Evolutionary conservation across 2,888 invertebrate species (phyloP).

Genomic region (Ypsolopha scabrella): DNA sequence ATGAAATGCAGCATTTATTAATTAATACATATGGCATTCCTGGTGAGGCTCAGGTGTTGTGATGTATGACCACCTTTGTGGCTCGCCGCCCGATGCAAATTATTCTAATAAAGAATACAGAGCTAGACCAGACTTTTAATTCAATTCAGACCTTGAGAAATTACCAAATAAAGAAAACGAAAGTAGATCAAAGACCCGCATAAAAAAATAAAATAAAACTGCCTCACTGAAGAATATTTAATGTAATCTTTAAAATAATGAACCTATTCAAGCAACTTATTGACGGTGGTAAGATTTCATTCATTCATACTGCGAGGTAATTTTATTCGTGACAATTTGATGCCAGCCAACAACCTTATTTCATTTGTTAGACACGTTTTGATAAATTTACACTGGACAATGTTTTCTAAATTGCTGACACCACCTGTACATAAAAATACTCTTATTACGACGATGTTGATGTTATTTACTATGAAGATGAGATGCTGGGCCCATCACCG

Average conservation of each 20-base stretch:
- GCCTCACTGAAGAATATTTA: too few relatives aligned
- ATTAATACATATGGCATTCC: conserved; percentile 17
- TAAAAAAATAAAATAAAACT: neutral
- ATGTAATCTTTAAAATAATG: neutral
- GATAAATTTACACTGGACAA: neutral
- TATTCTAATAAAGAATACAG: conserved; percentile 5
- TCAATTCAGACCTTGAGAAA: neutral
- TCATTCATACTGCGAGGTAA: neutral
- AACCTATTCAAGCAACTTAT: neutral
- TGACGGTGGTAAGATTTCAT: neutral
- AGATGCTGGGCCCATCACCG: too few relatives aligned
- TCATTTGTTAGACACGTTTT: neutral
- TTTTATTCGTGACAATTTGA: conserved; percentile 1
- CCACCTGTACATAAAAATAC: neutral
- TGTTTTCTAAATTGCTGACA: neutral
- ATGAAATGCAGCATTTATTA: conserved; percentile 13
- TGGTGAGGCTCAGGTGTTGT: conserved; percentile 10
- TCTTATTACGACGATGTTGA: neutral
- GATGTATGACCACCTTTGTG: conserved; percentile 17
- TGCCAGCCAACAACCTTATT: neutral
- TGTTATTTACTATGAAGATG: too few relatives aligned
- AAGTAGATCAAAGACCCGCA: neutral
- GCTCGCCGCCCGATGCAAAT: conserved; percentile 13
- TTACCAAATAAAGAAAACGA: neutral
- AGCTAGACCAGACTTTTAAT: neutral